Conservation (phyloP, 1,140 invertebrate species). For the Leptestheria dahalacensis region DNA sequence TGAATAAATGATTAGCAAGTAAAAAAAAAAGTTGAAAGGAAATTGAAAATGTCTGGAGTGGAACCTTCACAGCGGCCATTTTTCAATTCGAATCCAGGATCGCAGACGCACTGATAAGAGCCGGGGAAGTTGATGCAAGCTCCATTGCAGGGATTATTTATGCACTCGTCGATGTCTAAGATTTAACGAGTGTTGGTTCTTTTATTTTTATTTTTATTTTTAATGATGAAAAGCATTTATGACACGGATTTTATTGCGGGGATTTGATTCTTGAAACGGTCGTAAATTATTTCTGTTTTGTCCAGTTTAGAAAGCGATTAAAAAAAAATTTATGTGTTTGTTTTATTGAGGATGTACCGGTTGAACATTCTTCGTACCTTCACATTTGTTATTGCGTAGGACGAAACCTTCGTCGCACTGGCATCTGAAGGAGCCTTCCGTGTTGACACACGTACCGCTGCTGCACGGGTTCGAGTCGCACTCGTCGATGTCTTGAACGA, state of each 20-base stretch:
- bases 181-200: not conserved
- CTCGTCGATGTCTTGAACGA: slow-evolving; percentile 7
- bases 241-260: too few relatives aligned
- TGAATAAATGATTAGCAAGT: too few relatives aligned
- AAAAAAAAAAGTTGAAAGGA: not conserved
- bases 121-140: slow-evolving; percentile 35
- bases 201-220: not conserved
- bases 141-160: slow-evolving; percentile 33
- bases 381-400: slow-evolving; percentile 8
- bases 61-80: slow-evolving; percentile 31
- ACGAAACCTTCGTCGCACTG: slow-evolving; percentile 10
- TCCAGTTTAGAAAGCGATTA: too few relatives aligned
- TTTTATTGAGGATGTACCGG: too few relatives aligned
- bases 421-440: slow-evolving; percentile 9
- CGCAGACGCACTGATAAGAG: slow-evolving; percentile 34
- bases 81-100: slow-evolving; percentile 23
- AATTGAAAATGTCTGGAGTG: not conserved
- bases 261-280: too few relatives aligned
- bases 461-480: slow-evolving; percentile 5
- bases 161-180: slow-evolving; percentile 36
- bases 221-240: too few relatives aligned
- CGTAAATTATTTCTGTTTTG: too few relatives aligned
- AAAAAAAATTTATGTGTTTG: too few relatives aligned
- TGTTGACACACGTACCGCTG: slow-evolving; percentile 2
- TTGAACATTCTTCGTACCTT: too few relatives aligned